Evolutionary conservation across 1,140 invertebrate genomes (phyloP), one percentile per base, ranked within the genome.

Genomic region (Rhizoglyphus robini): DNA sequence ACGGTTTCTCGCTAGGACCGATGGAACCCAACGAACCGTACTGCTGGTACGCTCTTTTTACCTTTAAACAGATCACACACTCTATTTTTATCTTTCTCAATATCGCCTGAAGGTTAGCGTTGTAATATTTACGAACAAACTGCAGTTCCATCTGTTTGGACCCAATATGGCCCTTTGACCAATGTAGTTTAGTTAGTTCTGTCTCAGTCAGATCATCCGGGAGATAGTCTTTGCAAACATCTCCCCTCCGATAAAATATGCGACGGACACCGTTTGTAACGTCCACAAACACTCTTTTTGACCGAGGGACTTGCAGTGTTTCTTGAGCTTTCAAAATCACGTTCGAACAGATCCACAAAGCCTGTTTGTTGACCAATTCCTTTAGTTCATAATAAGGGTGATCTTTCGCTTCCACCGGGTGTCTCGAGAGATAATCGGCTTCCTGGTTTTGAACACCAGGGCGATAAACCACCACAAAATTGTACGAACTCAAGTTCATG

Each of bases 401-500:
- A 1, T 32, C 4, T 4, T 27, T 59, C 2, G 36, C n/a, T 41
- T 38, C 31, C 11, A 59, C 18, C 11, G 59, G 25, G 63, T 65
- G 1, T 11, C 60, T 29, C n/a, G 29, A 63, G 3, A 67, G 38
- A n/a, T 8, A 65, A 51, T 67, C 65, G 8, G 65, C 65, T 49
- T 67, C 65, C 4, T 18, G 25, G 27, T 67, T 65, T 1, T 51
- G 5, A 4, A 3, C 48, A 4, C 65, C 65, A 11, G 65, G 46
- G 2, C 27, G 1, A 36, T 67, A 65, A 15, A 29, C 27, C 1
- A 67, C 20, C 3, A 23, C 31, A 30, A 65, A 65, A 25, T 67
- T 49, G 38, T 65, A 67, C 25, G 65, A 38, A 20, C n/a, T 34
- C 3, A 67, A 25, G 3, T 15, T 34, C 2, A 65, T 20, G 2